Evolutionary conservation across 2,113 vertebrate species (phyloP), one percentile per base, ranked within the genome.

Genomic region (Laterallus jamaicensis): DNA sequence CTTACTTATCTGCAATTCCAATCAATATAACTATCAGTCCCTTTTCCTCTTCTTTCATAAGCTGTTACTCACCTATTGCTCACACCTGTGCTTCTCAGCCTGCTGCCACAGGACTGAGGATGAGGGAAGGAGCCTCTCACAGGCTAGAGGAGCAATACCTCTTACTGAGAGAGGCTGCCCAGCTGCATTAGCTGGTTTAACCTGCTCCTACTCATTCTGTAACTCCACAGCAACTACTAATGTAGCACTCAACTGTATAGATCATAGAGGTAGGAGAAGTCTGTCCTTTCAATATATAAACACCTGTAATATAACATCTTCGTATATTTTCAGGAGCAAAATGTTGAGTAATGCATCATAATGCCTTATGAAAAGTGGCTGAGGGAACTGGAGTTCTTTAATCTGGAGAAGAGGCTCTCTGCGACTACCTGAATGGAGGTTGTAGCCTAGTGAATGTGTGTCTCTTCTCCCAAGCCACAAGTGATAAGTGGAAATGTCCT

Each of bases 191-290:
- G 11, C 10, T n/a, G 15, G 1, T 24, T 49, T 71, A 67, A 63
- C 6, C 47, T 14, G 9, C 18, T 63, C 12, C 42, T 56, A 16
- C 42, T 29, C 8, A 17, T 82, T 9, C 37, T 26, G 9, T 6
- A 63, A 35, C 2, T 22, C 74, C 56, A 10, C 3, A 68, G 49
- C 18, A 83, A 20, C 12, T 40, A 25, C 12, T 26, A 59, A 28
- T 0, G 0, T 11, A 55, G 20, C 14, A 47, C 70, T 67, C 52
- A 25, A 22, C 13, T 75, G 9, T 1, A 18, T 4, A 14, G 16
- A 32, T 40, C 0, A 0, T n/a, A 62, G 56, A 58, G 15, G 5
- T 5, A 13, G 20, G 25, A 78, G 32, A 58, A 40, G 8, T 58
- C 28, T 52, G 60, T 29, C 12, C 29, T 79, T 79, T 63, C 44